Base-by-base conservation (phyloP, 2,113 vertebrate genomes). In the Prunella fulvescens region DNA sequence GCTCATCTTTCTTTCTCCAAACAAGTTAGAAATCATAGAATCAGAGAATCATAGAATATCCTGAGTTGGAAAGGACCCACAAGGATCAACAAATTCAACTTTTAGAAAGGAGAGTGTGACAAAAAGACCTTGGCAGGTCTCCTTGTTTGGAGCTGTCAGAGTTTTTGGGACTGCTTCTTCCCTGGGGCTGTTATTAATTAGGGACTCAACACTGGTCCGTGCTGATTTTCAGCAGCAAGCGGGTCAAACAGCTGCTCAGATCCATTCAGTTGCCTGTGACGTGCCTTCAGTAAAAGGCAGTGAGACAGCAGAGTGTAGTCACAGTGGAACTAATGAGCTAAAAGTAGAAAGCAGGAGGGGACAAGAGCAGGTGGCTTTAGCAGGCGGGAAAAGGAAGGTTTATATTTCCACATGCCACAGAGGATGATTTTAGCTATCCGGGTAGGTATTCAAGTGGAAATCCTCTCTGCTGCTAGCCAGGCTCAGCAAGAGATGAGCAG, bases 301-400 rank as follows among this genome's bases (percentile, higher is more conserved):
- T 2, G 37, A 73, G 81, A 47, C 81, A 48, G 42, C 60, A 42
- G 39, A 37, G 79, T 14, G 82, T 24, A n/a, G 78, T 28, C 0
- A 5, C 8, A 5, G 66, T 90, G 85, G 90, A 94, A 92, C 95
- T 95, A 94, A 92, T 39, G 79, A 88, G 96, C 94, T 95, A 94
- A 94, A 94, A 92, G 81, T 87, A 87, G 94, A 89, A 92, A 86
- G 54, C 88, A 53, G 93, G 83, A 96, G 93, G 87, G 85, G 92
- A 96, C 94, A 83, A 86, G 76, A 84, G 94, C 93, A 96, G 94
- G 94, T 96, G 96, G 94, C 88, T 94, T 93, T 47, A n/a, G 83
- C 91, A 83, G 92, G 94, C 64, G 92, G 95, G 94, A 97, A 96
- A 94, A 93, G 7, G 62, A 82, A 93, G 81, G 88, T 94, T 96